These are phyloP conservation scores for Eupelmus urozonus DNA, from an alignment of 2,888 invertebrate genomes.

Conservation along the genomic window DNA sequence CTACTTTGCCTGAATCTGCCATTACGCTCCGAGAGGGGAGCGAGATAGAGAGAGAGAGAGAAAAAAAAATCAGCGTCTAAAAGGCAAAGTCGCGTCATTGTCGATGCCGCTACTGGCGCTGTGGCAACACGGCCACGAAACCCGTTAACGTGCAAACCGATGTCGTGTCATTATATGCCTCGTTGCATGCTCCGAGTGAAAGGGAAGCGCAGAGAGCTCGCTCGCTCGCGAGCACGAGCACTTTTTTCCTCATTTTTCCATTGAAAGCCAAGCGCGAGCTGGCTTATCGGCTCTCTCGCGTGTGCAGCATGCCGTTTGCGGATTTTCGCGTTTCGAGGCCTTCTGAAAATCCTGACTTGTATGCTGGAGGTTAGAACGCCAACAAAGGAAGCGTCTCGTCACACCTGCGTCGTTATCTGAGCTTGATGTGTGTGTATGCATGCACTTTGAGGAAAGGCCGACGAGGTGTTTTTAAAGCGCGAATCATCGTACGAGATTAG, in stretches of 20 bases:
- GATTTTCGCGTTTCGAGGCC: background rate
- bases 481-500: constrained; percentile 46
- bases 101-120: too few relatives aligned
- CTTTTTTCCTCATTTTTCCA: constrained; percentile 8
- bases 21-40: too few relatives aligned
- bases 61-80: background rate
- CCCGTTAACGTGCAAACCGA: constrained; percentile 23
- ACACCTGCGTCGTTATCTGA: constrained; percentile 31
- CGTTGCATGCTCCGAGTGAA: constrained; percentile 19
- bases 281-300: constrained; percentile 16
- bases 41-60: background rate
- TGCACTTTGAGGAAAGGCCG: background rate
- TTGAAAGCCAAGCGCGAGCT: background rate
- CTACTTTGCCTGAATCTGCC: background rate
- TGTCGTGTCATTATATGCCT: constrained; percentile 13
- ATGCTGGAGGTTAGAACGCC: background rate
- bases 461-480: constrained; percentile 35
- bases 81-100: constrained; percentile 5
- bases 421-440: background rate
- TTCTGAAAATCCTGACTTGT: background rate
- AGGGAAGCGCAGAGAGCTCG: background rate
- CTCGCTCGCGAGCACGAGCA: background rate
- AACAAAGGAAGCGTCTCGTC: background rate
- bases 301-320: background rate
- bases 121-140: constrained; percentile 13